A percentile compares a stretch with the other conserved stretches of the same genome.
Conservation (phyloP, 2,888 invertebrate genomes). For the Luperina testacea region DNA sequence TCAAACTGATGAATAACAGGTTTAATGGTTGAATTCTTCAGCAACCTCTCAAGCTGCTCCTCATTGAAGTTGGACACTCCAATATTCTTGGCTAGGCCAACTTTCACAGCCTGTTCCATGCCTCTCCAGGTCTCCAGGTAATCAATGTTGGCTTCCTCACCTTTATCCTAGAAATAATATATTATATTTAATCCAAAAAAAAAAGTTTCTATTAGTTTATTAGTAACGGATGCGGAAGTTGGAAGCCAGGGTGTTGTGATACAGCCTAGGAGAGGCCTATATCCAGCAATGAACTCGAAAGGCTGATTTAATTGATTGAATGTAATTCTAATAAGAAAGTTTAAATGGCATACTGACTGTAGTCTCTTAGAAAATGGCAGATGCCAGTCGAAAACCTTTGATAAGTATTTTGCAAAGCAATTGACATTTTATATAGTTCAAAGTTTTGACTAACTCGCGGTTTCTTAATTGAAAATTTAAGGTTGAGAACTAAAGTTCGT, state of each 20-base stretch:
- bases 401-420: too few relatives aligned
- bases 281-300: background rate
- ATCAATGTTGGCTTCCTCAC: conserved; percentile 90
- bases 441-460: too few relatives aligned
- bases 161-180: conserved; percentile 72
- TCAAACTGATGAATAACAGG: conserved; percentile 91
- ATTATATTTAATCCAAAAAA: background rate
- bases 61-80: conserved; percentile 96
- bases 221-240: background rate
- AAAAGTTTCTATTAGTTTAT: background rate
- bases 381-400: background rate
- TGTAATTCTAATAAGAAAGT: background rate
- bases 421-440: too few relatives aligned
- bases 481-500: too few relatives aligned
- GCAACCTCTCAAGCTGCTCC: conserved; percentile 91
- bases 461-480: too few relatives aligned
- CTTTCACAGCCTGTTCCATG: conserved; percentile 92
- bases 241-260: background rate
- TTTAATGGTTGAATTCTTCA: conserved; percentile 89
- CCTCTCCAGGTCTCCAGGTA: conserved; percentile 93
- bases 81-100: conserved; percentile 92
- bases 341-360: background rate
- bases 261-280: background rate
- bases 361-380: background rate
- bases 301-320: background rate